Percentiles rank a stretch among this genome's conserved stretches.
These are phyloP conservation scores for Drosophila flavopinicola DNA, from an alignment of 2,888 invertebrate species.

Conservation along the genomic window DNA sequence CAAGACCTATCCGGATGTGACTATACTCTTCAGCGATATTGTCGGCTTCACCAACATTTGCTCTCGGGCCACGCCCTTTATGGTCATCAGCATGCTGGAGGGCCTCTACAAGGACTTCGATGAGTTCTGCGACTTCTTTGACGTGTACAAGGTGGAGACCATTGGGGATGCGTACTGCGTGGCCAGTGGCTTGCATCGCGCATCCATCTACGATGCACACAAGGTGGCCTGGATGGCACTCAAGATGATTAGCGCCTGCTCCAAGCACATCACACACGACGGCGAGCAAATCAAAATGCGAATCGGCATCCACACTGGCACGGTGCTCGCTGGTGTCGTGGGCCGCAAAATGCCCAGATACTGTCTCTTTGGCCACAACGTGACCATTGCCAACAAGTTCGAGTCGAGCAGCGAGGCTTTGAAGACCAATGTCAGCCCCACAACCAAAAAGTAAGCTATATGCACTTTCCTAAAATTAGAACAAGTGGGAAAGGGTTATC, in stretches of 20 bases:
- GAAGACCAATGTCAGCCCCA: constrained; percentile 96
- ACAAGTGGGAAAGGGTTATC: too few relatives aligned
- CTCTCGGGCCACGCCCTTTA: constrained; percentile 96
- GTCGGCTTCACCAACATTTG: constrained; percentile 98
- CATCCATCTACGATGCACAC: constrained; percentile 94
- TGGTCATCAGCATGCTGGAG: constrained; percentile 97
- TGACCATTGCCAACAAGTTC: constrained; percentile 97
- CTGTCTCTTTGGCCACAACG: constrained; percentile 97
- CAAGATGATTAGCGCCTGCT: constrained; percentile 96
- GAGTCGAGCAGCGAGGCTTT: constrained; percentile 96
- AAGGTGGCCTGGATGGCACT: constrained; percentile 98
- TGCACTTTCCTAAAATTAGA: too few relatives aligned
- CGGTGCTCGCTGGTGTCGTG: constrained; percentile 96
- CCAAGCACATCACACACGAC: constrained; percentile 94
- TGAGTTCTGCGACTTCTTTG: constrained; percentile 94
- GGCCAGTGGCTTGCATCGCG: constrained; percentile 95
- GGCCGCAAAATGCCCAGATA: constrained; percentile 93
- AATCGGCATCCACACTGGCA: constrained; percentile 96
- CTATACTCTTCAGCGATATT: constrained; percentile 98
- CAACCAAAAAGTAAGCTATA: constrained; percentile 91
- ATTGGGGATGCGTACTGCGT: constrained; percentile 99
- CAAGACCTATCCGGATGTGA: constrained; percentile 96
- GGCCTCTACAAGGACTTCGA: constrained; percentile 97
- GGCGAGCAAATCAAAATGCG: constrained; percentile 97
- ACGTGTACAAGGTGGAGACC: constrained; percentile 98